Conservation (phyloP, 2,888 invertebrate species). For the Heliconius ismenius region DNA sequence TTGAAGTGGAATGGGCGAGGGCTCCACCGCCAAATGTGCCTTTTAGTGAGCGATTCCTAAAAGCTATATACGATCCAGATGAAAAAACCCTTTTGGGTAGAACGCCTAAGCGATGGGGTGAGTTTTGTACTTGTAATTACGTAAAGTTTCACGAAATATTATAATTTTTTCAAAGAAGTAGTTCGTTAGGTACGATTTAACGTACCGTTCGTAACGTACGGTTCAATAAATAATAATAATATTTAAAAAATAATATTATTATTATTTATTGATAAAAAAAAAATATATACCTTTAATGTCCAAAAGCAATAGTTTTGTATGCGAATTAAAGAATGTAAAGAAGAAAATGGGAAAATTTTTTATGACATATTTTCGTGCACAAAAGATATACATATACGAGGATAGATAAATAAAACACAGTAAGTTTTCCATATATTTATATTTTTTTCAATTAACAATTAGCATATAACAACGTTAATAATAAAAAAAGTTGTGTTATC, state of each 20-base stretch:
- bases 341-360: not conserved
- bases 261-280: no score
- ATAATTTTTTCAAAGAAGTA: no score
- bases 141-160: no score
- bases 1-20: constrained; percentile 68
- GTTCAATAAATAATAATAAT: no score
- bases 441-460: not conserved
- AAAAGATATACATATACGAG: not conserved
- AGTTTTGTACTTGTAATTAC: constrained; percentile 47
- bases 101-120: constrained; percentile 75
- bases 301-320: no score
- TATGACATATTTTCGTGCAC: not conserved
- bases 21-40: constrained; percentile 62
- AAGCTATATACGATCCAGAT: constrained; percentile 65
- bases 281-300: no score
- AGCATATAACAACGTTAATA: not conserved
- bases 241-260: no score
- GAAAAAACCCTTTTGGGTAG: constrained; percentile 72
- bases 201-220: no score
- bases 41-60: constrained; percentile 55
- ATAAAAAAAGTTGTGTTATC: not conserved
- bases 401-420: not conserved
- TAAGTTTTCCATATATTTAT: not conserved
- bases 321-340: no score
- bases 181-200: no score